Base-by-base conservation (phyloP, 92 coral and sea anemone genomes). In the Porites cylindrica region DNA sequence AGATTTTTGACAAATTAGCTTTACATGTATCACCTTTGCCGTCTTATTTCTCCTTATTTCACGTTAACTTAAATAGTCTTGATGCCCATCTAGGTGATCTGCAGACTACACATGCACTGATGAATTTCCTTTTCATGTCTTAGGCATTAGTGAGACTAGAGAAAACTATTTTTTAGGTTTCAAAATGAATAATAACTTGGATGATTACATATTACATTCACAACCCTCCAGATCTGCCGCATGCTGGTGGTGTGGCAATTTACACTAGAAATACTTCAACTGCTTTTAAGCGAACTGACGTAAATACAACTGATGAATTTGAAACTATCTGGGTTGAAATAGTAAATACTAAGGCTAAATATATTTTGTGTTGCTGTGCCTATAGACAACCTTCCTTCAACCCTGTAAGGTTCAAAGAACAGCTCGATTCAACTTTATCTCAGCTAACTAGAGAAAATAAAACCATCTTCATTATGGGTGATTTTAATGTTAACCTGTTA, bases 251-350 rank as follows among this genome's bases (percentile, higher is more conserved):
- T 38, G 43, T 38, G 43, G 43, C 2, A 38, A 38, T 38, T 38
- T 38, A 38, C 43, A 38, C 43, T 1, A 26, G 0, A 11, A 70
- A 32, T 56, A 8, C 67, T 59, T 89, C 12, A 75, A 84, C 17
- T 89, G 61, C 75, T 43, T 61, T 88, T 54, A 67, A 66, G 58
- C 13, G 89, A 62, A 0, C 29, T 24, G 89, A 89, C n/a, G 63
- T 89, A 14, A 84, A 72, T 12, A 77, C 70, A 4, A 18, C 66
- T 26, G 69, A n/a, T 47, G 76, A 12, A 26, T 77, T 74, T 75
- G 92, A 89, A 89, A 26, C 83, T 59, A 38, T 89, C 51, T 89
- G 92, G 92, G 75, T 89, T 79, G 92, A 89, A 84, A 66, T 89
- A 3, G n/a, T 53, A 65, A 14, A 50, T 51, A 72, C 23, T 24